Base-by-base conservation (phyloP, 2,888 invertebrate species). In the Callinectes sapidus region DNA sequence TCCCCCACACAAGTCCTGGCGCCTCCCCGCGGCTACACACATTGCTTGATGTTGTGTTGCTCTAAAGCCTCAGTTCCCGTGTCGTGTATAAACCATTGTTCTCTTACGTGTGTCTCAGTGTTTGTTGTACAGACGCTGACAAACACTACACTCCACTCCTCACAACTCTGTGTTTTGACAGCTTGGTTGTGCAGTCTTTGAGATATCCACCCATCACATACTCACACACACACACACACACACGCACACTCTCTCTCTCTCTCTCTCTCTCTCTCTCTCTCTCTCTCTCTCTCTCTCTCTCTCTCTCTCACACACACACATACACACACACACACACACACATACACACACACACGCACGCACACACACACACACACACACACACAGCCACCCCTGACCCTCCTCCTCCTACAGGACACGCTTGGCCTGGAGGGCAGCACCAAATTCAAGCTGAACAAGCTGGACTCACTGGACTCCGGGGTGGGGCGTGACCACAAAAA, bases 401-500 rank as follows among this genome's bases (percentile, higher is more conserved):
- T 23, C 48, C 87, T 16, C 87, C 28, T 28, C 48, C 90, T 16
- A 13, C 90, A 92, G 92, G 92, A 92, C 8, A 92, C 92, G 14
- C 89, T 92, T 3, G 91, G 89, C 39, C 92, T 92, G 61, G 92
- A 92, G 18, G 48, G 92, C 66, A 92, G 89, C 89, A 89, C 92
- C 39, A 92, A 92, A 48, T 92, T 94, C 71, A 91, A 91, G 66
- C 86, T 94, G 35, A 94, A 94, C 66, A 94, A 94, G 54, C 87
- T 94, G 87, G 94, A 94, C 61, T 93, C 94, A 6, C 87, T 91
- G 8, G 94, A 94, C 89, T 92, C 94, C 2, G 94, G 94, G 16
- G 92, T 93, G 10, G 93, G 93, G 2, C 81, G 92, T 16, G 94
- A 92, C 91, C 91, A 94, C 77, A 92, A 91, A 89, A 92, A 93